Evolutionary conservation across 1,140 invertebrate species (phyloP), one percentile per base, ranked within the genome.

Genomic region (Magallana angulata): DNA sequence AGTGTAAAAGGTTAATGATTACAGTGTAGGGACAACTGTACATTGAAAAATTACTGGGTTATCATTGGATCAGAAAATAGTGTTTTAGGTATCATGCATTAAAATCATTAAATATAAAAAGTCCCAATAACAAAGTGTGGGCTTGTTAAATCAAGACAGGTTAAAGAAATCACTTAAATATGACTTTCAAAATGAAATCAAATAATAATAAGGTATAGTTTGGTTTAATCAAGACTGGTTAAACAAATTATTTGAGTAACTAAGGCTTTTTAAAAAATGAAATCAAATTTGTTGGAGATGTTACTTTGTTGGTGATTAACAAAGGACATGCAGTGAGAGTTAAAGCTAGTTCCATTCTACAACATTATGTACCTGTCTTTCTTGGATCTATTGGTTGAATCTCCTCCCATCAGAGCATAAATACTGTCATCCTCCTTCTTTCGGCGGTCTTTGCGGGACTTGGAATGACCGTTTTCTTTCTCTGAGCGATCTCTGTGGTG

Each of bases 401-500:
- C 68, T 36, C 68, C 68, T 3, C 68, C 68, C 68, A 76, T 76
- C 24, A 76, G 24, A 12, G 68, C 68, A 76, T 76, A 76, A 7
- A 76, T 76, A 76, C 68, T 76, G 16, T 82, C 18, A 8, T 82
- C 57, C 14, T 82, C 57, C 81, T 82, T 82, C 81, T 82, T 82
- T 7, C 16, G 16, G 0, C 81, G 48, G n/a, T 57, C 81, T 82
- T 82, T 82, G 56, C 81, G 56, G 81, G 48, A 57, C 57, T 82
- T 82, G 14, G 81, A 82, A n/a, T 82, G 14, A 11, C 81, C 9
- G 56, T 84, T 76, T 30, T 84, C 56, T 18, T 83, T 71, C 16
- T 87, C 48, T 80, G 48, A 84, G 36, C 82, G 36, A n/a, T 81
- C 82, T 30, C 62, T 85, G 71, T 87, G 59, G 9, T 81, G 57